Evolutionary conservation across 2,797 vertebrate genomes (phyloP), one percentile per base, ranked within the genome.

Genomic region (Fringilla coelebs): DNA sequence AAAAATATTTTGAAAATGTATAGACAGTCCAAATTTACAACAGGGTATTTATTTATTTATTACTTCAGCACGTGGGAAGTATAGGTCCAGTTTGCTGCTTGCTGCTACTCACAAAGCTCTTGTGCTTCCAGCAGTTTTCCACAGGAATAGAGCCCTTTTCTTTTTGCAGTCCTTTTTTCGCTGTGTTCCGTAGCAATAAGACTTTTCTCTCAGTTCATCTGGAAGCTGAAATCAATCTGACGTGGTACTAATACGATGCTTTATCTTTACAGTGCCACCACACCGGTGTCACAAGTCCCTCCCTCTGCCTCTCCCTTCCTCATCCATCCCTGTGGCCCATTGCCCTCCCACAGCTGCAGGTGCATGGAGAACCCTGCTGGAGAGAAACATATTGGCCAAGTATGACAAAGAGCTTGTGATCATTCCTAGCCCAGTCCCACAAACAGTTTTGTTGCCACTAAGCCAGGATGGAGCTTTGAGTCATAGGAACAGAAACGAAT

Each of bases 231-330:
- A 28, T 63, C 65, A 73, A 29, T 74, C 65, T 67, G 58, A 40
- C 0, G 3, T 21, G 19, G 20, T 62, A 36, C 24, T 71, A 8
- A 58, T 8, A 31, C 0, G 2, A 54, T 67, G 29, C 32, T 71
- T 84, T 10, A 6, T 17, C 45, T 68, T 45, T 45, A 36, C 38
- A 34, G 41, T 63, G 38, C 51, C 38, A n/a, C 9, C 45, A 43
- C 71, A 25, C 9, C 29, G 7, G 29, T 60, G 65, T 72, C 67
- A 31, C 20, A 40, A 18, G 38, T 52, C 10, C 21, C 15, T 57
- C 18, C 9, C 40, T 11, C 20, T 57, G 29, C n/a, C 24, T 32
- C 51, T 81, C n/a, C 34, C 13, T 73, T 49, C 43, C 43, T 66
- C 25, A 8, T 9, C 80, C n/a, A 29, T 22, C 29, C 22, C 1